Base-by-base conservation (phyloP, 2,797 vertebrate species). In the Stomatorhinus walkeri region DNA sequence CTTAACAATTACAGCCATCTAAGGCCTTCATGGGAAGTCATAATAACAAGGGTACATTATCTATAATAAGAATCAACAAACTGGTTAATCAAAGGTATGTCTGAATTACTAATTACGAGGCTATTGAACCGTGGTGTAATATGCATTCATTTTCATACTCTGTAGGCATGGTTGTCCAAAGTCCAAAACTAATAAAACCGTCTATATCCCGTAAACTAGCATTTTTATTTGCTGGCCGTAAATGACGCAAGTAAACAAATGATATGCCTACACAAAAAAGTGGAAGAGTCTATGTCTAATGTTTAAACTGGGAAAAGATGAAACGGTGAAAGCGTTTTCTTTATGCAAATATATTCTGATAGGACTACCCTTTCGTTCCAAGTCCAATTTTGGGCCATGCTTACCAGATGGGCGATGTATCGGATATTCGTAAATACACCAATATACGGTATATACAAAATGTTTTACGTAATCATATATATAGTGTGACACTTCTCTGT, bases 161-260 rank as follows among this genome's bases (percentile, higher is more conserved):
- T 81, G 76, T 32, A 81, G 76, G 76, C 76, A 19, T 81, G 76
- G 76, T 22, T 43, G 76, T 7, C 8, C 87, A 91, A 92, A 89
- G 90, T 91, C 89, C 89, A 91, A 84, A 14, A 87, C 85, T 79
- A 89, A 91, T 90, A 90, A 89, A 90, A 89, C 46, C 83, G 24
- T 51, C 3, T 52, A 2, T 52, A 10, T 85, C 10, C 49, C 3
- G 2, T 32, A 52, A 85, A 52, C 22, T 12, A 3, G 14, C 68
- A 36, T 40, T 36, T 72, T 36, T 36, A 72, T 72, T 36, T 72
- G 64, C 32, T 72, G 28, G 28, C 36, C 28, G 28, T 72, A 72
- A 32, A 16, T 72, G 36, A 46, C 36, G 76, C 19, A 81, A 46
- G 19, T n/a, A 46, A 46, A 81, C 40, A 46, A 81, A 43, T 81